Percentiles rank a stretch among this genome's conserved stretches.
These are phyloP conservation scores for Tinamus guttatus DNA, from an alignment of 2,113 vertebrate genomes.

Conservation along the genomic window DNA sequence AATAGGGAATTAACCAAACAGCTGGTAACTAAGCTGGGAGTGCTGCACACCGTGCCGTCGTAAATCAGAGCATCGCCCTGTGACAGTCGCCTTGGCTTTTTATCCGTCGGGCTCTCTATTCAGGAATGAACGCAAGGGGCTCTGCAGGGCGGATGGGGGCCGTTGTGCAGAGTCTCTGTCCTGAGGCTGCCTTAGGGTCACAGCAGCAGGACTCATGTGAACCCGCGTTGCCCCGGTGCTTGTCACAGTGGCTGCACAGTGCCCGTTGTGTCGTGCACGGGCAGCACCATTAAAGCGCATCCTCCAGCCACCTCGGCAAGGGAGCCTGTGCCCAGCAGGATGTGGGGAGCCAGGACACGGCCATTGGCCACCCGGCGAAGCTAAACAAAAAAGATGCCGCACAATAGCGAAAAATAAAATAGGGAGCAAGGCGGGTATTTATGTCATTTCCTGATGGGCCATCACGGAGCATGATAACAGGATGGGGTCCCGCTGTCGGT, in stretches of 20 bases:
- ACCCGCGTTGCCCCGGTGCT: background rate
- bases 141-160: background rate
- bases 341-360: conserved; percentile 41
- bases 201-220: background rate
- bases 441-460: conserved; percentile 72
- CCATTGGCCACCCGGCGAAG: background rate
- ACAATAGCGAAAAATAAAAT: conserved; percentile 57
- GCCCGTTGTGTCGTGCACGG: conserved; percentile 5
- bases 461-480: conserved; percentile 73
- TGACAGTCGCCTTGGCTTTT: background rate
- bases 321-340: conserved; percentile 59
- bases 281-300: conserved; percentile 19
- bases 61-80: conserved; percentile 76
- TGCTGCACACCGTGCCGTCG: background rate
- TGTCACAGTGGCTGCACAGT: fast-evolving
- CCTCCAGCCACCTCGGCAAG: conserved; percentile 48
- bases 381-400: conserved; percentile 58
- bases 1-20: conserved; percentile 78
- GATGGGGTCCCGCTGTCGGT: conserved; percentile 73
- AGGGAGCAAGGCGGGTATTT: conserved; percentile 15
- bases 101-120: background rate
- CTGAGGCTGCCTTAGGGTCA: background rate
- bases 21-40: conserved; percentile 74
- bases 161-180: background rate
- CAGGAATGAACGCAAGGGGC: background rate